phyloP scores from a whole-genome alignment of 2,888 invertebrate genomes.

The Hecatera dysodea region DNA sequence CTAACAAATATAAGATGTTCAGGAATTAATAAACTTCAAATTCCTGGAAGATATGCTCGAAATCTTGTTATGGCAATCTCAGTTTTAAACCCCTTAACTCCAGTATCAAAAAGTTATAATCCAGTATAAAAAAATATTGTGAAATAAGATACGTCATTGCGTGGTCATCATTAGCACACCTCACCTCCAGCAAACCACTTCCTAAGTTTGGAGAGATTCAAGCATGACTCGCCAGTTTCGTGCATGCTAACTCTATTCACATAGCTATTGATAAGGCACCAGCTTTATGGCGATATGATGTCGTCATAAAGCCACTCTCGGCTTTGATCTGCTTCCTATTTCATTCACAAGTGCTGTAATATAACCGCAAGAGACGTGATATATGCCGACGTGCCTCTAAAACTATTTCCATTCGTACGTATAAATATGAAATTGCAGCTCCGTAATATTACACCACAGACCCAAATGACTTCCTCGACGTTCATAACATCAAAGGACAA shows the following conservation, averaged over 20 bases:
- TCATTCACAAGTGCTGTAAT: slow-evolving; percentile 46
- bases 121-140: background rate
- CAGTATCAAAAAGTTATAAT: background rate
- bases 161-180: background rate
- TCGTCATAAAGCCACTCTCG: slow-evolving; percentile 24
- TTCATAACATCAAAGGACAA: slow-evolving; percentile 73
- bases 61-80: background rate
- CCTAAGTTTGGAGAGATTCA: background rate
- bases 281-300: background rate
- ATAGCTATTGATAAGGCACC: slow-evolving; percentile 17
- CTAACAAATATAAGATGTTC: background rate
- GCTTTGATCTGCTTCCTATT: slow-evolving; percentile 55
- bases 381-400: slow-evolving; percentile 52
- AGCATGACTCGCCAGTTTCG: background rate
- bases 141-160: slow-evolving; percentile 11
- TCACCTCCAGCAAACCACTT: background rate
- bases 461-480: slow-evolving; percentile 73
- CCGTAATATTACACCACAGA: slow-evolving; percentile 68
- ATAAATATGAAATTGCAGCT: slow-evolving; percentile 68
- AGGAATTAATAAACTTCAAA: background rate
- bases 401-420: slow-evolving; percentile 65
- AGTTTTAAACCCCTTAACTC: background rate
- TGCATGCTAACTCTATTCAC: slow-evolving; percentile 15
- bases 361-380: slow-evolving; percentile 51
- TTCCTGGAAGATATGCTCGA: background rate